Evolutionary conservation across 1,140 invertebrate species (phyloP).

Genomic region (Zeugodacus cucurbitae): DNA sequence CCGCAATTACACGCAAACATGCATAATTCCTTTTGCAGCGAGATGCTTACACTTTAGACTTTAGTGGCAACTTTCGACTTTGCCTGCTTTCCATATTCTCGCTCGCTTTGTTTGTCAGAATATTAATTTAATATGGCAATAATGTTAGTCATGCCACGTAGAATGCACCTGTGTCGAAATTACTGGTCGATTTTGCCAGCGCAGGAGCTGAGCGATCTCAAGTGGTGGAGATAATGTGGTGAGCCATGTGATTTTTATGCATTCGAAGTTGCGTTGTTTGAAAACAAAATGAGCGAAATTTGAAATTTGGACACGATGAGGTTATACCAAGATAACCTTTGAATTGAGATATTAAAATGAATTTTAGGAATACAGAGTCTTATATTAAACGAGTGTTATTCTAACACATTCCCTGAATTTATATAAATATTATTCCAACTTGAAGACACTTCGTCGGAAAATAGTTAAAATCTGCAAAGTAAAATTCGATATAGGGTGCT

Average conservation of each 20-base stretch:
- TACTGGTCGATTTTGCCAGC: neutral
- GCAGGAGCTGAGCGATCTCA: neutral
- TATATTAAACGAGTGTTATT: no score
- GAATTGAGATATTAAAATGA: no score
- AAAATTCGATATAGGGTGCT: no score
- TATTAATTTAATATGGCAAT: conserved; percentile 26
- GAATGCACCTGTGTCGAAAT: conserved; percentile 7
- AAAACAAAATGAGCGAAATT: neutral
- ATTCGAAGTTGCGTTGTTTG: neutral
- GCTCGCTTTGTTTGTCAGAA: neutral
- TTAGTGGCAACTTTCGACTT: neutral
- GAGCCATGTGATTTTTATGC: neutral
- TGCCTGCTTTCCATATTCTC: neutral
- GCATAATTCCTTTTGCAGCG: neutral
- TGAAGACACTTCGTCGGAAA: no score
- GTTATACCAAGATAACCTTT: no score
- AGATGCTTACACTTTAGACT: neutral
- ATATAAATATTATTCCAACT: no score
- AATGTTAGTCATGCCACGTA: neutral
- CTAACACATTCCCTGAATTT: no score
- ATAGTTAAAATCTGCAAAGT: no score
- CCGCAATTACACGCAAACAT: neutral
- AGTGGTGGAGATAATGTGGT: neutral
- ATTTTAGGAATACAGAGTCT: no score
- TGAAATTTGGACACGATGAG: no score